phyloP scores from a whole-genome alignment of 2,797 vertebrate genomes.

The Catamblyrhynchus diadema region DNA sequence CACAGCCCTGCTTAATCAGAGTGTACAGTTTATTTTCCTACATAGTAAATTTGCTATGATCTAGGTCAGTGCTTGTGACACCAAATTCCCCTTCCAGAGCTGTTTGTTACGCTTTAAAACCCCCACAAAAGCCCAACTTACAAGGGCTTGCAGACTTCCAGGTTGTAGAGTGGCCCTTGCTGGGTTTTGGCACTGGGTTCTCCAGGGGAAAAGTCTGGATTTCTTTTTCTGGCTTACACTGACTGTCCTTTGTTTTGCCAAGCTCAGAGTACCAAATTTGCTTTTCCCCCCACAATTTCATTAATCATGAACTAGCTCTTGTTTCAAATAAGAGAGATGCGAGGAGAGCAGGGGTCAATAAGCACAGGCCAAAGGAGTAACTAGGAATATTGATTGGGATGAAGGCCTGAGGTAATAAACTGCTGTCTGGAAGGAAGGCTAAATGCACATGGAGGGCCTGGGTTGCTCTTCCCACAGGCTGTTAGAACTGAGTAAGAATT shows the following conservation, averaged over 20 bases:
- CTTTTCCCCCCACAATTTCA: neutral
- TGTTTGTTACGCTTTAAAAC: neutral
- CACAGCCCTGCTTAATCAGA: neutral
- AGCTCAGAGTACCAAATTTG: neutral
- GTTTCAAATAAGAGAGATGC: neutral
- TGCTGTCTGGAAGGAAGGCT: neutral
- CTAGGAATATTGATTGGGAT: neutral
- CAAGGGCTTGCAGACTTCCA: neutral
- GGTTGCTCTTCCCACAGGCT: neutral
- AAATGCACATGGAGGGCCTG: fast-evolving
- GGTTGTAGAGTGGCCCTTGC: neutral
- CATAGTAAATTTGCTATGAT: neutral
- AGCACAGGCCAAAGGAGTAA: neutral
- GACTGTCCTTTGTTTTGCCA: neutral
- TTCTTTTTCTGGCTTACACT: neutral
- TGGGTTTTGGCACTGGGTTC: neutral
- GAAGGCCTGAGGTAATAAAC: neutral
- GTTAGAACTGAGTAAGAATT: neutral
- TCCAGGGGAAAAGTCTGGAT: neutral
- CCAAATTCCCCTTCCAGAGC: neutral
- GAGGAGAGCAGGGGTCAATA: neutral
- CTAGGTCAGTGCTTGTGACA: constrained; percentile 5
- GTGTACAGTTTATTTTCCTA: neutral
- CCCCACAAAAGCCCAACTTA: neutral
- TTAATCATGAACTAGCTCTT: neutral